Evolutionary conservation across 1,140 invertebrate genomes (phyloP).

Genomic region (Micrasema minimum): DNA sequence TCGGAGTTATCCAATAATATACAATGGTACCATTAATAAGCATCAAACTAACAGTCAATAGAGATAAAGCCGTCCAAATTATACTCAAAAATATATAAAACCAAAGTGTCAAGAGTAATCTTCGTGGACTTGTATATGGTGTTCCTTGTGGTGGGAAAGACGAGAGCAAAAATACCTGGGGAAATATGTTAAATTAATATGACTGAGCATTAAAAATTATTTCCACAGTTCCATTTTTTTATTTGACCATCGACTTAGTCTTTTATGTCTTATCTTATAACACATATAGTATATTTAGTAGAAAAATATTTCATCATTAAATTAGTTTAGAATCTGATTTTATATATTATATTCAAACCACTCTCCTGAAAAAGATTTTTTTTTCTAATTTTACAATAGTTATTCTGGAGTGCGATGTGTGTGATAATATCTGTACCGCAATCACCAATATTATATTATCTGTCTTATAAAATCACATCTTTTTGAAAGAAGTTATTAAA

Average conservation of each 20-base stretch:
- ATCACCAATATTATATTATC: too few species aligned
- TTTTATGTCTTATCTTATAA: neutral
- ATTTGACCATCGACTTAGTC: too few species aligned
- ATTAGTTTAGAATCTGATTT: too few species aligned
- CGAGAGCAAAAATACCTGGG: slow-evolving; percentile 72
- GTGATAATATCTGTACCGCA: too few species aligned
- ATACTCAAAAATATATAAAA: slow-evolving; percentile 74
- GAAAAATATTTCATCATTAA: too few species aligned
- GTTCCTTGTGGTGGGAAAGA: slow-evolving; percentile 73
- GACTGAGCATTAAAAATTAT: too few species aligned
- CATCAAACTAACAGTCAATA: slow-evolving; percentile 74
- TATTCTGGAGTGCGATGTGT: too few species aligned
- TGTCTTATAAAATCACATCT: too few species aligned
- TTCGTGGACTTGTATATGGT: slow-evolving; percentile 70
- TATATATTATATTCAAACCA: neutral
- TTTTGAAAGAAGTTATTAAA: too few species aligned
- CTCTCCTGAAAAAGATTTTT: neutral
- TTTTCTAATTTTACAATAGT: neutral
- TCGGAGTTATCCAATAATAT: slow-evolving; percentile 72
- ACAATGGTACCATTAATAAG: slow-evolving; percentile 70
- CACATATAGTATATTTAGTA: neutral
- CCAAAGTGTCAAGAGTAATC: slow-evolving; percentile 76
- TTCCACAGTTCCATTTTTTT: too few species aligned
- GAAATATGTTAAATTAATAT: too few species aligned
- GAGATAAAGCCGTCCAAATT: slow-evolving; percentile 74